phyloP scores from a whole-genome alignment of 2,113 vertebrate genomes.

The Pygoscelis antarcticus region DNA sequence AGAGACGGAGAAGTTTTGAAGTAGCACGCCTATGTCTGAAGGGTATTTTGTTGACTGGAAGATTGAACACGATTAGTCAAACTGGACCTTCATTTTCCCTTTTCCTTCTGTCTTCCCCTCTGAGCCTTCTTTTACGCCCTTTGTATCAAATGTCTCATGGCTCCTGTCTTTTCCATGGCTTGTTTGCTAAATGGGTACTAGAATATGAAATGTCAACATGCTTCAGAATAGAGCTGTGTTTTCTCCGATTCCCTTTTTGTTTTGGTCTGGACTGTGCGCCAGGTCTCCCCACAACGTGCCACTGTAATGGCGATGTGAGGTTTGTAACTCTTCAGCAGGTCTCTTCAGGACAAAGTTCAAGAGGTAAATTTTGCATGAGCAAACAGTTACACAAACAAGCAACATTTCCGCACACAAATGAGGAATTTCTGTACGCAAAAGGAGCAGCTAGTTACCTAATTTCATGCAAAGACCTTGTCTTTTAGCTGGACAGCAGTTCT shows the following conservation, averaged over 20 bases:
- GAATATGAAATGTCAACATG: not conserved
- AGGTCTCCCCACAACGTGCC: not conserved
- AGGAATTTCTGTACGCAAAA: not conserved
- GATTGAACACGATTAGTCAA: not conserved
- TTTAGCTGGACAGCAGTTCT: not conserved
- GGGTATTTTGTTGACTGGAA: not conserved
- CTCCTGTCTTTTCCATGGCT: not conserved
- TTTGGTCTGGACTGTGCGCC: not conserved
- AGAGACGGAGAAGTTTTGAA: not conserved
- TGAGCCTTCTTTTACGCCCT: not conserved
- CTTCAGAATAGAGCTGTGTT: not conserved
- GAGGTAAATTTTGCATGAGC: not conserved
- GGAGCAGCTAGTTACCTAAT: not conserved
- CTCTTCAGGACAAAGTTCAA: not conserved
- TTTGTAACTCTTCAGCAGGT: not conserved
- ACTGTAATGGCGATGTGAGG: not conserved
- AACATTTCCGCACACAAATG: not conserved
- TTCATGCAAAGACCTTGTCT: not conserved
- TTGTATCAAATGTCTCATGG: not conserved
- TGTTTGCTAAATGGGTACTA: not conserved
- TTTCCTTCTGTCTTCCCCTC: not conserved
- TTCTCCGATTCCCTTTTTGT: not conserved
- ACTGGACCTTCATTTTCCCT: not conserved
- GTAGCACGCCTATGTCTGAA: not conserved
- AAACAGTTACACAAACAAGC: not conserved